Percentiles rank a stretch among this genome's conserved stretches.
Evolutionary conservation across 2,113 vertebrate species (phyloP).

Genomic region (Austrofundulus limnaeus): DNA sequence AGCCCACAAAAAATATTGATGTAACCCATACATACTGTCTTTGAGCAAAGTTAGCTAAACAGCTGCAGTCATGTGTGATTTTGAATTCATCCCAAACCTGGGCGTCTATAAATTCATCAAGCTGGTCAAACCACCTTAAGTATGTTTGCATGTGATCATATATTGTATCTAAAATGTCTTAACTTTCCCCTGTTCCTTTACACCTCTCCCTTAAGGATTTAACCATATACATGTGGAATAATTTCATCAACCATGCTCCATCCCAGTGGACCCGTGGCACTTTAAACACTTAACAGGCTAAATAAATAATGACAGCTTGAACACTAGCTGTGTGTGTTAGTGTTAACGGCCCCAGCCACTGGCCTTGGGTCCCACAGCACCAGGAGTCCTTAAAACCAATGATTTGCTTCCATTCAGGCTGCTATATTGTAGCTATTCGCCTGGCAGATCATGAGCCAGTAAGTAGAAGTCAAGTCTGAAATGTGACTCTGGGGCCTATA

Average conservation of each 20-base stretch:
- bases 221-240: conserved; percentile 61
- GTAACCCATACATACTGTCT: too few species aligned
- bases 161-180: conserved; percentile 31
- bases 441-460: conserved; percentile 87
- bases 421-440: conserved; percentile 80
- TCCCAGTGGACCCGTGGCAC: conserved; percentile 79
- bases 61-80: too few species aligned
- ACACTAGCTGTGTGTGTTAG: conserved; percentile 38
- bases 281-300: conserved; percentile 89
- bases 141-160: conserved; percentile 36
- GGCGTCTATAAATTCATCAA: conserved; percentile 10
- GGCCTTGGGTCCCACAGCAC: conserved; percentile 83
- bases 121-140: conserved; percentile 1
- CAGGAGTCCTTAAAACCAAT: conserved; percentile 87
- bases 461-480: conserved; percentile 87
- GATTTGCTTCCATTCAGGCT: conserved; percentile 83
- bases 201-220: conserved; percentile 52
- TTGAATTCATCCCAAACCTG: too few species aligned
- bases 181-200: conserved; percentile 23
- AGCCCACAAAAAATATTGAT: too few species aligned
- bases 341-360: conserved; percentile 73
- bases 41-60: too few species aligned
- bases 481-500: conserved; percentile 82
- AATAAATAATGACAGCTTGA: conserved; percentile 88
- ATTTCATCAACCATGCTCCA: conserved; percentile 73